Evolutionary conservation across 2,797 vertebrate species (phyloP).

Genomic region (Scolopax bukidnonensis): DNA sequence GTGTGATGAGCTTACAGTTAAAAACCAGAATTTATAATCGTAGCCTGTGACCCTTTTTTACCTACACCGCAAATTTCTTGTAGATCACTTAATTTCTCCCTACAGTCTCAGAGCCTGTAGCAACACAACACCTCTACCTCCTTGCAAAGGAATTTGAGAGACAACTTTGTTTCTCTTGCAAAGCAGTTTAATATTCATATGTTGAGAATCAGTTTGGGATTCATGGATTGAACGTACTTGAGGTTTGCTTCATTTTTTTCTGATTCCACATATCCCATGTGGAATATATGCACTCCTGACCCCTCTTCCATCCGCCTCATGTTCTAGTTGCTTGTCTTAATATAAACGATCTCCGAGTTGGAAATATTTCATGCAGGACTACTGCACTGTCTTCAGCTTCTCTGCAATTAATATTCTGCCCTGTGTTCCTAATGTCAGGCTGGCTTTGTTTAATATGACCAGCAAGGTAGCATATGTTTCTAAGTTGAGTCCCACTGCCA

Average conservation of each 20-base stretch:
- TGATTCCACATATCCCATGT: neutral
- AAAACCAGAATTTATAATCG: neutral
- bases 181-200: neutral
- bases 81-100: neutral
- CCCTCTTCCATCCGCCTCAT: neutral
- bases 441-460: constrained; percentile 1
- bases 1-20: neutral
- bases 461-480: neutral
- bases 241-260: neutral
- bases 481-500: neutral
- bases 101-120: neutral
- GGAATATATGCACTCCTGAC: neutral
- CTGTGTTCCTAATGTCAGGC: neutral
- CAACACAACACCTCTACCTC: neutral
- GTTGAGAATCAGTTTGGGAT: neutral
- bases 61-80: neutral
- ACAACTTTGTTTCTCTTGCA: neutral
- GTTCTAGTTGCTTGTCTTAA: neutral
- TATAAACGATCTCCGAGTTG: neutral
- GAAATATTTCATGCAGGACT: neutral
- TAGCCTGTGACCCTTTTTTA: neutral
- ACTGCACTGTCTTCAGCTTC: neutral
- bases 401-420: constrained; percentile 8
- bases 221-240: neutral
- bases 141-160: neutral